Evolutionary conservation across 2,113 vertebrate species (phyloP).

Genomic region (Corythornis cristatus): DNA sequence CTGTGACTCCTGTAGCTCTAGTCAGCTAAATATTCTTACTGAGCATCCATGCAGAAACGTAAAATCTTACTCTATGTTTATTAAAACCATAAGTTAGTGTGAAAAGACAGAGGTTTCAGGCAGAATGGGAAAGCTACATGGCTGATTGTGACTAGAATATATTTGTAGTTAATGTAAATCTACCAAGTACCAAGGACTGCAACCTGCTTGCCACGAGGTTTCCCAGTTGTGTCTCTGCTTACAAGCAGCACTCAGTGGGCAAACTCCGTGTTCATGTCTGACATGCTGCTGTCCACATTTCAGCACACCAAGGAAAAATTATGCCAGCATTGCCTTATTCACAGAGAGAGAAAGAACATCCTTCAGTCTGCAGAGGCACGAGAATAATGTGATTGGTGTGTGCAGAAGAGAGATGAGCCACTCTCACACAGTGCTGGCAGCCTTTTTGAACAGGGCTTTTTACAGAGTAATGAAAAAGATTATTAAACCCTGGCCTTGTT

Average conservation of each 20-base stretch:
- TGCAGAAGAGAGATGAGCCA: neutral
- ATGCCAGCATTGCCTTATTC: neutral
- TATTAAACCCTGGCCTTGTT: neutral
- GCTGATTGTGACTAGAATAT: neutral
- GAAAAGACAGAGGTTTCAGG: conserved; percentile 16
- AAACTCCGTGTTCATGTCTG: neutral
- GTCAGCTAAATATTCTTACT: conserved; percentile 3
- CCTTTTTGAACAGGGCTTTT: neutral
- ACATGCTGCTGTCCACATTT: neutral
- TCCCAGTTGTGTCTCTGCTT: neutral
- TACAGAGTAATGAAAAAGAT: neutral
- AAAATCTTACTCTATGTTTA: conserved; percentile 6
- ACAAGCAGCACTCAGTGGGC: neutral
- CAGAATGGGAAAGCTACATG: neutral
- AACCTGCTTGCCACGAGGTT: neutral
- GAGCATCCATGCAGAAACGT: neutral
- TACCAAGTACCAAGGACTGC: neutral
- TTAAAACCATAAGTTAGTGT: conserved; percentile 24
- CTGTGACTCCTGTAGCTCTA: neutral
- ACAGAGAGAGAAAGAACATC: neutral
- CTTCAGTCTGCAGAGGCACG: neutral
- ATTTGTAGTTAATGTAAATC: conserved; percentile 5
- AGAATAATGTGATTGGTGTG: neutral
- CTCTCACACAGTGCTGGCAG: neutral
- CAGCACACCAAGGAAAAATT: neutral